Evolutionary conservation across 2,113 vertebrate species (phyloP).

Genomic region (Coracopsis vasa): DNA sequence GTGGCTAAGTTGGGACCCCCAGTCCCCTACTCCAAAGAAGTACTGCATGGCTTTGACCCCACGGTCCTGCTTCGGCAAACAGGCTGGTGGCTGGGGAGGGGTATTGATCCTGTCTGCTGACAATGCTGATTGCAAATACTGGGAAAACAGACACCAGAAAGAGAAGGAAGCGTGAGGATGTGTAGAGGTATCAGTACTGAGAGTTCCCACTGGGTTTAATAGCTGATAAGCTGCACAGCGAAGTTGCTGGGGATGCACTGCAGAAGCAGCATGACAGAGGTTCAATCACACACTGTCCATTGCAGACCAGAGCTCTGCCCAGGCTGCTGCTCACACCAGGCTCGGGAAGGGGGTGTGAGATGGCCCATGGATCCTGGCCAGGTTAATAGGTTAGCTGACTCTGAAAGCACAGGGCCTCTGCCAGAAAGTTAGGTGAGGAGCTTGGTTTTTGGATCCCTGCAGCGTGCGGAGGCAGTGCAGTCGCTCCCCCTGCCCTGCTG

Average conservation of each 20-base stretch:
- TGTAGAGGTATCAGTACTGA: fast-evolving
- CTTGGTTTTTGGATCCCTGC: background rate
- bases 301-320: background rate
- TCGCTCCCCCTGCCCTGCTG: background rate
- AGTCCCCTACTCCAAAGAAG: background rate
- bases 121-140: background rate
- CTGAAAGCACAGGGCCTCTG: background rate
- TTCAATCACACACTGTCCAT: fast-evolving
- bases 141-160: fast-evolving
- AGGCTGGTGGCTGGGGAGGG: background rate
- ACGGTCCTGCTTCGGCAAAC: background rate
- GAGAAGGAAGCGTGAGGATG: fast-evolving
- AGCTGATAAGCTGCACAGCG: background rate
- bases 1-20: background rate
- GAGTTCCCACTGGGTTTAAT: background rate
- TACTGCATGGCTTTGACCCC: background rate
- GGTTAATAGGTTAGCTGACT: background rate
- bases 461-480: background rate
- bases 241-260: background rate
- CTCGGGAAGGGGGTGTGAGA: background rate
- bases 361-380: background rate
- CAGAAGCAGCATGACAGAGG: background rate
- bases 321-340: background rate
- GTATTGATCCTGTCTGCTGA: background rate
- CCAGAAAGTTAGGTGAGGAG: fast-evolving